A percentile compares a stretch with the other conserved stretches of the same genome.
Evolutionary conservation across 2,113 vertebrate genomes (phyloP).

Genomic region (Oxyruncus cristatus): DNA sequence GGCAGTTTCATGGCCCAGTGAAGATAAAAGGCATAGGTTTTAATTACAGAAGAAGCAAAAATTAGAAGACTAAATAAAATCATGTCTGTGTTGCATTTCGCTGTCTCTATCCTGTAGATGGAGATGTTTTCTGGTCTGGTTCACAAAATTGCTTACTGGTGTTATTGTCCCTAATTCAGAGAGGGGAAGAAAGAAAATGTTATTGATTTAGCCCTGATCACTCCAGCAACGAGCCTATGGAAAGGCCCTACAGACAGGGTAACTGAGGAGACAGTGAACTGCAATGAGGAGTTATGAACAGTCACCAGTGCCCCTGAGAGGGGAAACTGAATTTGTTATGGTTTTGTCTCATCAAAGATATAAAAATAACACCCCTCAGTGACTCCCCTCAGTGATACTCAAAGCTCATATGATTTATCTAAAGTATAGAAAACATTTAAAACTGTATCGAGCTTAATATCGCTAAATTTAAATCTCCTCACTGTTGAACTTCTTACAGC

Average conservation of each 20-base stretch:
- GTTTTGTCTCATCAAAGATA: neutral
- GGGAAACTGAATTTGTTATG: neutral
- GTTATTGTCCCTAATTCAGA: neutral
- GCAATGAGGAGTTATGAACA: neutral
- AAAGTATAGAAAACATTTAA: neutral
- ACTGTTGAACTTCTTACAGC: neutral
- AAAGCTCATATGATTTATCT: neutral
- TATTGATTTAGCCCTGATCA: neutral
- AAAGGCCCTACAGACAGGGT: neutral
- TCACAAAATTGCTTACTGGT: neutral
- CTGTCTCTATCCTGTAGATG: neutral
- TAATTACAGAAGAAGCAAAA: neutral
- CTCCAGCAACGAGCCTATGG: neutral
- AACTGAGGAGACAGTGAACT: neutral
- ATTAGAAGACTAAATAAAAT: neutral
- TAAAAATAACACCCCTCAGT: neutral
- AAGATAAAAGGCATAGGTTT: neutral
- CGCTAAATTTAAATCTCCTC: neutral
- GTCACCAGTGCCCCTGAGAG: no score
- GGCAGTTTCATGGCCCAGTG: neutral
- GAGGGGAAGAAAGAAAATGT: neutral
- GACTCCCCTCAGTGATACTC: no score
- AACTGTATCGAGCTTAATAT: no score
- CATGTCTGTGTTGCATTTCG: neutral
- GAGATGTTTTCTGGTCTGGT: no score